phyloP scores from a whole-genome alignment of 1,140 invertebrate species.

The Papilio aristodemus region DNA sequence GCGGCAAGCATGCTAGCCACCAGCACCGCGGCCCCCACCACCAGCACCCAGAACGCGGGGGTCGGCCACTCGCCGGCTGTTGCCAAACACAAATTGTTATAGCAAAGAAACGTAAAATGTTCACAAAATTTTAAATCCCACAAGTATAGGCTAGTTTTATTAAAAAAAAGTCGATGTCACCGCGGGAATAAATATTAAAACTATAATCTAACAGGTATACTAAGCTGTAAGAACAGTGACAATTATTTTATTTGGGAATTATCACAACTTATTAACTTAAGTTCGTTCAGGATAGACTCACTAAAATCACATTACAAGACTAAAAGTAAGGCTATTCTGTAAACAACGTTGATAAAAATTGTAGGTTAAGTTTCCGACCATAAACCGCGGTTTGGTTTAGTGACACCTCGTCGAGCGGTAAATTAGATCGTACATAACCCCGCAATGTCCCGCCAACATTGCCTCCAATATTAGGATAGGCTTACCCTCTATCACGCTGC shows the following conservation, averaged over 20 bases:
- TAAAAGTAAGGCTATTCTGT: too few species aligned
- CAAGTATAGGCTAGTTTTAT: too few species aligned
- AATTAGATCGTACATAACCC: background rate
- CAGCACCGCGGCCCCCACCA: constrained; percentile 49
- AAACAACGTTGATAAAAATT: constrained; percentile 8
- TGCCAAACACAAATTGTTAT: constrained; percentile 34
- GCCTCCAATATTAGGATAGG: constrained; percentile 13
- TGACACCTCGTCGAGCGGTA: background rate
- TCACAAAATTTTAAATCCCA: too few species aligned
- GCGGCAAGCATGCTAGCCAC: constrained; percentile 47
- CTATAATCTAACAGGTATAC: too few species aligned
- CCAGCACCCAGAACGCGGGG: constrained; percentile 57
- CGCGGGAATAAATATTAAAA: too few species aligned
- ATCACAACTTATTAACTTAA: too few species aligned
- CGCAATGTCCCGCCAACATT: background rate
- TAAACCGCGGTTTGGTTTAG: background rate
- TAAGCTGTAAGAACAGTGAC: too few species aligned
- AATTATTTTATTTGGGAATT: too few species aligned
- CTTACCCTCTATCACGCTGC: constrained; percentile 11
- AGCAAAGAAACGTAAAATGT: background rate
- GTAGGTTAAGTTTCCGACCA: background rate
- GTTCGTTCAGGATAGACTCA: too few species aligned
- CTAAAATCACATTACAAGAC: too few species aligned
- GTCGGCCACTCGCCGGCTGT: constrained; percentile 62
- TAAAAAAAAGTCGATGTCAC: too few species aligned